Evolutionary conservation across 2,113 vertebrate genomes (phyloP).

Genomic region (Dicentrarchus labrax): DNA sequence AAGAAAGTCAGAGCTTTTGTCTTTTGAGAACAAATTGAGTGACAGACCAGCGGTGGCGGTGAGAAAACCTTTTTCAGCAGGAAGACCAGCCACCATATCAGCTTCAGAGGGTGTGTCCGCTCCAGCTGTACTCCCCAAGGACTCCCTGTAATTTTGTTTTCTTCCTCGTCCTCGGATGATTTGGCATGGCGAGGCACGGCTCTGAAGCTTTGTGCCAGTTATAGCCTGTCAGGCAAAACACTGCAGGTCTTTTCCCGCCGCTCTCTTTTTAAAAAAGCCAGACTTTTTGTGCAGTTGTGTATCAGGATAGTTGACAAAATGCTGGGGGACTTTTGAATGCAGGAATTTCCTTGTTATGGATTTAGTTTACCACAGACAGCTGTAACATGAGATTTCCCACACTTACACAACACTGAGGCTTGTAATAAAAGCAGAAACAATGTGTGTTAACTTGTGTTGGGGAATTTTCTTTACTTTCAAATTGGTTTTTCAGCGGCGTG

Average conservation of each 20-base stretch:
- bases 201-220: slow-evolving; percentile 26
- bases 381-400: slow-evolving; percentile 26
- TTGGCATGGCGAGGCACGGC: slow-evolving; percentile 26
- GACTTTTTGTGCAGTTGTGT: no score
- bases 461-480: not conserved
- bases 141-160: slow-evolving; percentile 80
- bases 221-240: not conserved
- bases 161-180: slow-evolving; percentile 46
- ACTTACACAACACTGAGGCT: not conserved
- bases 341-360: slow-evolving; percentile 3
- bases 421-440: not conserved
- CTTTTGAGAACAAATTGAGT: not conserved
- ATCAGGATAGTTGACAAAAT: not conserved
- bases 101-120: slow-evolving; percentile 73
- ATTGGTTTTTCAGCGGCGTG: not conserved
- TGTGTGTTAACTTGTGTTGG: not conserved
- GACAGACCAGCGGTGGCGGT: slow-evolving; percentile 18
- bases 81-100: slow-evolving; percentile 64
- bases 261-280: not conserved
- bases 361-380: not conserved
- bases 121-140: slow-evolving; percentile 74
- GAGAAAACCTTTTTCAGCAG: slow-evolving; percentile 41
- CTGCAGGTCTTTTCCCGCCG: not conserved
- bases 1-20: not conserved
- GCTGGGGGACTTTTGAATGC: not conserved